These are phyloP conservation scores for Meriones psammophilus DNA, from an alignment of 2,797 vertebrate genomes.

Conservation along the genomic window DNA sequence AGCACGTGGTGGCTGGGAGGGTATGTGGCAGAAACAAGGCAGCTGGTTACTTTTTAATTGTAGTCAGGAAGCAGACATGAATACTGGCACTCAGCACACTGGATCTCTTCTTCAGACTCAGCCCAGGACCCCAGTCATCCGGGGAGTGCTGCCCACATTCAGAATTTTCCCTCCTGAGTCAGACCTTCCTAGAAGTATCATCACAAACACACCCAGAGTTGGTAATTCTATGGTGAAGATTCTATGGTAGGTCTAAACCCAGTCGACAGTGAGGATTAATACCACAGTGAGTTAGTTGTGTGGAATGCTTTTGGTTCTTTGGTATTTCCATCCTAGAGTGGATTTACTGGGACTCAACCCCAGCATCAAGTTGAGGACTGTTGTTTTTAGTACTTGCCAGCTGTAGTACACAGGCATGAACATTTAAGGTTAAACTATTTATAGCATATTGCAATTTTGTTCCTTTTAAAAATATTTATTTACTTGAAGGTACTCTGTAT, in stretches of 20 bases:
- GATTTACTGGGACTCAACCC: neutral
- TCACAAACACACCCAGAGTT: neutral
- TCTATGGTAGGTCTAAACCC: neutral
- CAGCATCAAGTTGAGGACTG: neutral
- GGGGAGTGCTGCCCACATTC: neutral
- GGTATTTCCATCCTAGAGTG: neutral
- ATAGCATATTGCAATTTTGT: neutral
- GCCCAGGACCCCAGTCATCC: neutral
- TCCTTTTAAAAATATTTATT: neutral
- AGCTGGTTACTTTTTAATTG: neutral
- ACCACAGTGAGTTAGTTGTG: neutral
- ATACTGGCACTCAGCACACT: neutral
- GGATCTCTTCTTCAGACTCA: neutral
- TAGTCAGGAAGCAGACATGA: neutral
- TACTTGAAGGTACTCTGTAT: neutral
- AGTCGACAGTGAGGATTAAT: neutral
- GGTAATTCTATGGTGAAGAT: neutral
- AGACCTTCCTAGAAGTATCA: neutral
- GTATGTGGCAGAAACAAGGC: neutral
- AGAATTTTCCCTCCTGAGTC: neutral
- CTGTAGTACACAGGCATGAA: too few species aligned
- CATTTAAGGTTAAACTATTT: neutral
- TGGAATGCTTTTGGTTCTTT: neutral
- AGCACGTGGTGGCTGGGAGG: neutral
- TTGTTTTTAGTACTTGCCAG: neutral